Conservation (phyloP, 1,140 invertebrate genomes). For the Trichoplusia ni region DNA sequence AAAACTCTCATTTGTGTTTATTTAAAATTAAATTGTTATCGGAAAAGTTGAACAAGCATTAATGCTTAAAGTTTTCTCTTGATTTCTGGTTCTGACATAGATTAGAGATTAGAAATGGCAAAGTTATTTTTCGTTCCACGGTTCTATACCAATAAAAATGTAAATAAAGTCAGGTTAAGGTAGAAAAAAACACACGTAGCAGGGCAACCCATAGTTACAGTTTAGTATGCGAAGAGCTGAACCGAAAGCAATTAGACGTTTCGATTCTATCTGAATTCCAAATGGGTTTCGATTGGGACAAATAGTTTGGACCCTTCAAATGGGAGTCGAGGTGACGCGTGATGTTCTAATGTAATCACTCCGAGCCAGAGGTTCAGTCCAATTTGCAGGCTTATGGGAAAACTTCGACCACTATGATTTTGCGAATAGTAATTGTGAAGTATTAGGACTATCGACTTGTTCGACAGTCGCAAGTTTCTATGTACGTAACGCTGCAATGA, state of each 20-base stretch:
- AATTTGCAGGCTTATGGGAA: conserved; percentile 20
- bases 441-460: not conserved
- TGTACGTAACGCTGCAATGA: not conserved
- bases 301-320: conserved; percentile 37
- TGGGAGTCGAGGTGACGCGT: conserved; percentile 35
- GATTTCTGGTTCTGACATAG: too few species aligned
- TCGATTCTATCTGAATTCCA: conserved; percentile 39
- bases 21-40: conserved; percentile 14
- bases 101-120: too few species aligned
- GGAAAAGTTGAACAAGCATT: conserved; percentile 3
- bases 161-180: not conserved
- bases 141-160: not conserved
- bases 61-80: not conserved
- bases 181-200: not conserved
- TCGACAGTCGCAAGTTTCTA: not conserved
- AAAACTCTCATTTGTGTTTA: conserved; percentile 21
- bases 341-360: conserved; percentile 41
- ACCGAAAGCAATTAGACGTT: conserved; percentile 41
- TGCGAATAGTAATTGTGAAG: conserved; percentile 18
- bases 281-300: conserved; percentile 37
- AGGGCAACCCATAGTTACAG: not conserved
- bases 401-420: conserved; percentile 16
- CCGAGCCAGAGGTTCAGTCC: not conserved
- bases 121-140: too few species aligned
- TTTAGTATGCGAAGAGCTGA: conserved; percentile 39